Conservation (phyloP, 2,797 vertebrate genomes). For the Kryptopterus vitreolus region DNA sequence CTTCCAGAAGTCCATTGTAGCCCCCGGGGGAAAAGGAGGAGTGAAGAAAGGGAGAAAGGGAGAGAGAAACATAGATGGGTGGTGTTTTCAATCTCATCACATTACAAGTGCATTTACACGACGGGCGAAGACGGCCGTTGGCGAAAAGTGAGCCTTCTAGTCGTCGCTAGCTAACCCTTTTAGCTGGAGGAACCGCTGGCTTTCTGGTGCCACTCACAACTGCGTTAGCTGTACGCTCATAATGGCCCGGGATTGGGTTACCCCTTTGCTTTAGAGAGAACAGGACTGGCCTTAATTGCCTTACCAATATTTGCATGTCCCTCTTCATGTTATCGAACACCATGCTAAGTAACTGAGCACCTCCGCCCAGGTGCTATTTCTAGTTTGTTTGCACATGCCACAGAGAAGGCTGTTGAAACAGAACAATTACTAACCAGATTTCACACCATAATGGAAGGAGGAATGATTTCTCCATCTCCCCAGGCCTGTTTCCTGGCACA, state of each 20-base stretch:
- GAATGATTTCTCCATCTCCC: constrained; percentile 61
- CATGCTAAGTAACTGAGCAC: constrained; percentile 70
- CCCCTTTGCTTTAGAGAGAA: constrained; percentile 73
- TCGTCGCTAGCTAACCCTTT: constrained; percentile 68
- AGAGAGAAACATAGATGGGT: constrained; percentile 52
- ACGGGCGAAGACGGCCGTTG: constrained; percentile 60
- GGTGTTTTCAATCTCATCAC: constrained; percentile 65
- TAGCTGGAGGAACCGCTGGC: constrained; percentile 68
- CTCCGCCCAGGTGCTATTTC: constrained; percentile 65
- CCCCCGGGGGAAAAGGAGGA: constrained; percentile 56
- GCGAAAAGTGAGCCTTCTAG: constrained; percentile 70
- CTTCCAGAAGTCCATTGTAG: constrained; percentile 61
- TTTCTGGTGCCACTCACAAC: constrained; percentile 63
- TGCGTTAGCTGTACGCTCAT: constrained; percentile 67
- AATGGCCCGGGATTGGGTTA: constrained; percentile 78
- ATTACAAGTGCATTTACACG: constrained; percentile 68
- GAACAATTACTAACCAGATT: constrained; percentile 72
- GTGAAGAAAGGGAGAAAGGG: constrained; percentile 38
- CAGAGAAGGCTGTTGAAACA: constrained; percentile 60
- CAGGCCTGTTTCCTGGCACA: constrained; percentile 37
- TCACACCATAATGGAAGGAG: constrained; percentile 64
- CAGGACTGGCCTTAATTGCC: constrained; percentile 75
- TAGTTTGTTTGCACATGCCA: constrained; percentile 72
- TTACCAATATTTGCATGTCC: constrained; percentile 80
- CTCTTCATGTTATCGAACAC: constrained; percentile 75